phyloP scores from a whole-genome alignment of 2,888 invertebrate genomes.

The Lutraria lutraria region DNA sequence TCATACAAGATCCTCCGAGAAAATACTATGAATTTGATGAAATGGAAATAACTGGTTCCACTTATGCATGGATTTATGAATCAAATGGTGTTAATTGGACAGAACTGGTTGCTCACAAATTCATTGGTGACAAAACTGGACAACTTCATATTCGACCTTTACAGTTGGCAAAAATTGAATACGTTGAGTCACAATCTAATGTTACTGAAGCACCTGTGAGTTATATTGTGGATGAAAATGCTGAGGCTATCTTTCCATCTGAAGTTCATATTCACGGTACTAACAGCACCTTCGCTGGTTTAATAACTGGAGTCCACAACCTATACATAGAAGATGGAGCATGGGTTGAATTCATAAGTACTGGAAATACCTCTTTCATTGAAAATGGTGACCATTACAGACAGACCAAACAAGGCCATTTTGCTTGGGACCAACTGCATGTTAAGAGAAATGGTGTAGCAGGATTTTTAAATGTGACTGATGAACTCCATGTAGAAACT shows the following conservation, averaged over 20 bases:
- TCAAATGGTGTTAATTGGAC: neutral
- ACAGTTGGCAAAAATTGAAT: conserved; percentile 77
- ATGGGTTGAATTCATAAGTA: conserved; percentile 73
- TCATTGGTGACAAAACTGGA: conserved; percentile 80
- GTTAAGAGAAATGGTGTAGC: conserved; percentile 73
- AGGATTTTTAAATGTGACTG: conserved; percentile 70
- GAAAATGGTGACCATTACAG: conserved; percentile 67
- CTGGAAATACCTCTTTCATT: conserved; percentile 77
- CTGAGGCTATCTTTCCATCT: conserved; percentile 76
- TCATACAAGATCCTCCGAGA: conserved; percentile 73
- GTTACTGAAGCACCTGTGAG: conserved; percentile 80
- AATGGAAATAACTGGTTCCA: conserved; percentile 77
- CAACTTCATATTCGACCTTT: conserved; percentile 71
- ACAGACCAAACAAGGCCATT: conserved; percentile 72
- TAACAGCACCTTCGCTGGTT: conserved; percentile 75
- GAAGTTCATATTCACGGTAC: conserved; percentile 80
- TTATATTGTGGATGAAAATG: conserved; percentile 75
- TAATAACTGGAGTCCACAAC: conserved; percentile 75
- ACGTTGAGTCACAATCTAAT: conserved; percentile 76
- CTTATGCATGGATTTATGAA: conserved; percentile 72
- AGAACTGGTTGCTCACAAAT: conserved; percentile 72
- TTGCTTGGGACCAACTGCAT: conserved; percentile 74
- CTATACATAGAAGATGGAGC: conserved; percentile 75
- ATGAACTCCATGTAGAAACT: conserved; percentile 63
- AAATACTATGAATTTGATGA: conserved; percentile 78